Evolutionary conservation across 2,113 vertebrate species (phyloP), one percentile per base, ranked within the genome.

Genomic region (Mystacornis crossleyi): DNA sequence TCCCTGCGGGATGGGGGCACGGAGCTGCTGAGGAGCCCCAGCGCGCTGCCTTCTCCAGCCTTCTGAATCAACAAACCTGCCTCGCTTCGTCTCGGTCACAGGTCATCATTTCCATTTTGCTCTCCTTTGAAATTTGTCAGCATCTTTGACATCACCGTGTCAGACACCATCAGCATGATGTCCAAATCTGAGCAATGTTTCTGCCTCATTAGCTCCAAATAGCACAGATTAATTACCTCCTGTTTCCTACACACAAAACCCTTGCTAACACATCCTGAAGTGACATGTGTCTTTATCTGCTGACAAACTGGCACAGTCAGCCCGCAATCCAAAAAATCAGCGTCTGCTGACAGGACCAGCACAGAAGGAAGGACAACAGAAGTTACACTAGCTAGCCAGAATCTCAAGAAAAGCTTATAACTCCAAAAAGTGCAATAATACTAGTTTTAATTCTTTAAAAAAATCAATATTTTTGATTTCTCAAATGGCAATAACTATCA

Each of bases 141-240:
- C 61, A 0, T 20, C 34, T 93, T 93, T 81, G 82, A 85, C 66
- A 75, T 42, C 54, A 6, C 9, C 34, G 0, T 64, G 79, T 85
- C 90, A 85, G 89, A 74, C 64, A 93, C 42, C 81, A 93, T 40
- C 84, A 93, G 81, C 6, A 0, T 17, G 43, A 71, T 71, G 70
- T 71, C 81, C 92, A 95, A 75, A 91, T 71, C 73, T 43, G 25
- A 93, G 74, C 70, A 67, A 20, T 36, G 75, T 43, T 75, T 79
- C 78, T 90, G 87, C 74, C 78, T 96, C 53, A 25, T 94, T 96
- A 93, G 57, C 57, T 60, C 57, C 57, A 85, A 93, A 87, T 5
- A 79, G 65, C 53, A 91, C 51, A 85, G 48, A 90, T 91, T 91
- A 93, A 95, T 94, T 89, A 67, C 43, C 81, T 94, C 65, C 66